A percentile compares a stretch with the other conserved stretches of the same genome.
These are phyloP conservation scores for Scopus umbretta DNA, from an alignment of 2,113 vertebrate species.

Conservation along the genomic window DNA sequence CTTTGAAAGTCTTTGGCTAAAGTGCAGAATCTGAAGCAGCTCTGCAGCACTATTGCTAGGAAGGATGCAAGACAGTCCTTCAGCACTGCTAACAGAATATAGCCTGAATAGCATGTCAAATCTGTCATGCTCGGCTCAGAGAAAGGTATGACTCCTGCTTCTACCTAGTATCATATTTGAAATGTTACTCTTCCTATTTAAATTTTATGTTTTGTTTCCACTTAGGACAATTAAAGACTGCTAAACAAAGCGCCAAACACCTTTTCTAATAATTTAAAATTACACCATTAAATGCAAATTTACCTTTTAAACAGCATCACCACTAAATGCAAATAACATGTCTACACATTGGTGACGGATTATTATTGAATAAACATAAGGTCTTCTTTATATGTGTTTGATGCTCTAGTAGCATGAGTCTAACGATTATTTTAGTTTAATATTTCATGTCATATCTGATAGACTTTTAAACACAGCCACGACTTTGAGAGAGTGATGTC, in stretches of 20 bases:
- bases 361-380: constrained; percentile 49
- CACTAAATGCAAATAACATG: constrained; percentile 5
- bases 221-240: constrained; percentile 25
- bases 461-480: not conserved
- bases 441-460: not conserved
- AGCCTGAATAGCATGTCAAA: not conserved
- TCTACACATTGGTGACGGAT: not conserved
- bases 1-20: not conserved
- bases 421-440: not conserved
- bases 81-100: not conserved
- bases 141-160: not conserved
- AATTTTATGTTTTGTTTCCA: constrained; percentile 47
- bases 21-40: not conserved
- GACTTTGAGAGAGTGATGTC: not conserved
- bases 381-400: not conserved
- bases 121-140: not conserved
- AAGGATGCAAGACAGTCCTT: not conserved
- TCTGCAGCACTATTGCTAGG: not conserved
- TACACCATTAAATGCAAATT: constrained; percentile 29
- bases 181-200: constrained; percentile 15
- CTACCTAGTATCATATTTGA: not conserved
- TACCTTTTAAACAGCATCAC: not conserved
- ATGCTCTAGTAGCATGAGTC: not conserved
- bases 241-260: constrained; percentile 14
- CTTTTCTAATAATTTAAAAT: constrained; percentile 42